Evolutionary conservation across 2,888 invertebrate species (phyloP).

Genomic region (Epirrhoe alternata): DNA sequence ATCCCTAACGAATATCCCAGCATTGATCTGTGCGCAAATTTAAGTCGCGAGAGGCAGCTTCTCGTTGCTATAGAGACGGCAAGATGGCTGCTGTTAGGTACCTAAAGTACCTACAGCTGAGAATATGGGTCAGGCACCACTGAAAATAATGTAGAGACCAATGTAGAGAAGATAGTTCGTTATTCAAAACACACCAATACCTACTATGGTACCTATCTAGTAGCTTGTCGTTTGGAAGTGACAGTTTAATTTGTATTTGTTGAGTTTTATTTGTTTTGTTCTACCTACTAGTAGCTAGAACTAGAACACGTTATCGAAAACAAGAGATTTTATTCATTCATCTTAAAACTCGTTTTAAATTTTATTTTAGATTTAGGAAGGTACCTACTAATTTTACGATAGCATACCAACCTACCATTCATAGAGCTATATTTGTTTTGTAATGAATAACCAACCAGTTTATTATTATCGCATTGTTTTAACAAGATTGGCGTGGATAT

Average conservation of each 20-base stretch:
- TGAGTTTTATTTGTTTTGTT: too few species aligned
- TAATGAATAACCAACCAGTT: conserved; percentile 38
- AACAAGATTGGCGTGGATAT: conserved; percentile 69
- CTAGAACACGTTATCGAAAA: too few species aligned
- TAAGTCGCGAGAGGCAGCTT: conserved; percentile 67
- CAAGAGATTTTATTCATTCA: too few species aligned
- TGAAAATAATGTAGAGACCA: background rate
- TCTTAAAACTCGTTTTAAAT: too few species aligned
- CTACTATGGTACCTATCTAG: too few species aligned
- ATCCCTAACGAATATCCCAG: conserved; percentile 66
- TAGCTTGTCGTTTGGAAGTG: too few species aligned
- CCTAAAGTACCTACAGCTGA: conserved; percentile 43
- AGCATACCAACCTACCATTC: conserved; percentile 21
- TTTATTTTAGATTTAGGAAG: background rate
- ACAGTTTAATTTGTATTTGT: too few species aligned
- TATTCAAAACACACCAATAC: too few species aligned
- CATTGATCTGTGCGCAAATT: conserved; percentile 80
- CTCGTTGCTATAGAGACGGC: conserved; percentile 69
- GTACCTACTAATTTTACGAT: background rate
- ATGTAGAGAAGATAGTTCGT: too few species aligned
- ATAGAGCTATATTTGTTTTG: conserved; percentile 24
- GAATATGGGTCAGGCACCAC: conserved; percentile 55
- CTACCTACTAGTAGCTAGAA: too few species aligned
- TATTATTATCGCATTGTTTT: conserved; percentile 57
- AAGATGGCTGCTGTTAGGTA: conserved; percentile 58